These are phyloP conservation scores for Papilio helenus DNA, from an alignment of 1,140 invertebrate genomes.

Conservation along the genomic window DNA sequence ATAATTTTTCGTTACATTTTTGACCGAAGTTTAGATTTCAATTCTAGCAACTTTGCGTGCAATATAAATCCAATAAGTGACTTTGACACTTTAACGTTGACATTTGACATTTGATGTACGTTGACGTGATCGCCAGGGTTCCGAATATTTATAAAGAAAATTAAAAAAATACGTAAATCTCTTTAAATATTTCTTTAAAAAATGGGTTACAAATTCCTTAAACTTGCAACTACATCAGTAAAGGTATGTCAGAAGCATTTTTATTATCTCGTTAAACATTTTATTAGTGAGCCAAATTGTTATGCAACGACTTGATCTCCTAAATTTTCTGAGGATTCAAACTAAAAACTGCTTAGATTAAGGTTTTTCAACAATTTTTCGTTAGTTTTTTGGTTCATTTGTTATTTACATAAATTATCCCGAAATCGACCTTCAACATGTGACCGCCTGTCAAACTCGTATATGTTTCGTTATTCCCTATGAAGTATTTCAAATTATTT, in stretches of 20 bases:
- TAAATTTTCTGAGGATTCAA: not conserved
- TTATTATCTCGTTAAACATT: constrained; percentile 7
- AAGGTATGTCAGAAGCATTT: constrained; percentile 59
- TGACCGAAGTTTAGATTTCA: not conserved
- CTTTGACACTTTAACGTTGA: constrained; percentile 42
- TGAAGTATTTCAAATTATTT: not conserved
- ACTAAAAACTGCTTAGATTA: not conserved
- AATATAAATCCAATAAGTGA: constrained; percentile 19
- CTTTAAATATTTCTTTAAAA: constrained; percentile 42
- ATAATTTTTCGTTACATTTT: not conserved
- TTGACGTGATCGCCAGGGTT: constrained; percentile 65
- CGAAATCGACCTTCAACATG: constrained; percentile 76
- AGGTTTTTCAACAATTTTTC: not conserved
- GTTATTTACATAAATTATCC: constrained; percentile 15
- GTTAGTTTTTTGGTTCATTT: constrained; percentile 14
- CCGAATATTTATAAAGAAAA: constrained; percentile 48
- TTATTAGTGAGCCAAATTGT: constrained; percentile 44
- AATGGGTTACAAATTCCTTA: constrained; percentile 77
- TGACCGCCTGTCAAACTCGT: constrained; percentile 59
- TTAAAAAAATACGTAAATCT: constrained; percentile 47
- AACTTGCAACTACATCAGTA: constrained; percentile 66
- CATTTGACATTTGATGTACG: constrained; percentile 43
- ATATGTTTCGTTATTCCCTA: constrained; percentile 16
- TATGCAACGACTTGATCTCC: constrained; percentile 52
- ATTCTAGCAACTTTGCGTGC: not conserved